Base-by-base conservation (phyloP, 2,797 vertebrate species). In the Gymnoscopelus braueri region DNA sequence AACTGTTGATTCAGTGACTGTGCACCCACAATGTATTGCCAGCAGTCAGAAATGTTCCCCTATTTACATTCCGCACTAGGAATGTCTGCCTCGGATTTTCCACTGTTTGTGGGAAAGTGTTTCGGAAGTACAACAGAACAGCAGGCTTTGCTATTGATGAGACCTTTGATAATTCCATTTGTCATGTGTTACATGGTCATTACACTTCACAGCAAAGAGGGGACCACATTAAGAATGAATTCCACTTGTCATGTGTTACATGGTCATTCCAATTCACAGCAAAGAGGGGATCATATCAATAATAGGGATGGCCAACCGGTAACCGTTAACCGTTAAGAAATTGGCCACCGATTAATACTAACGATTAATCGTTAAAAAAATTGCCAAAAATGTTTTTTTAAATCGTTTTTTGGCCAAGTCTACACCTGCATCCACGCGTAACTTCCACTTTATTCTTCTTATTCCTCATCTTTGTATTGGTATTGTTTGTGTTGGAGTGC, bases 91-190 rank as follows among this genome's bases (percentile, higher is more conserved):
- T 59, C 70, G 67, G 62, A 77, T 78, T 89, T 92, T 91, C 90
- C 90, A 89, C 86, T 87, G 89, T 91, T 91, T 83, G 84, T 80
- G 82, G 83, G 87, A 75, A 89, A 89, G 85, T 84, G 78, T 85
- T 72, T 78, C 63, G 39, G 66, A 75, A 61, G 80, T 75, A 65
- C 68, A 81, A 69, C 74, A 75, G 80, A 81, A 73, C 70, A 48
- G 59, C 67, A 57, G 70, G 58, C 60, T 66, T 73, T 78, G 69
- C 72, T 86, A 73, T 71, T 80, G 80, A 82, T 82, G 53, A 85
- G 75, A 77, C 57, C 15, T 56, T 60, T 32, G 74, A 83, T 81
- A 83, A 82, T 74, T 63, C 52, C 15, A 15, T 80, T 78, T 75
- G 77, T 76, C 73, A 79, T 63, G 50, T 57, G 13, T 86, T 77